Percentiles rank a stretch among this genome's conserved stretches.
Evolutionary conservation across 2,888 invertebrate genomes (phyloP).

Genomic region (Brassicogethes aeneus): DNA sequence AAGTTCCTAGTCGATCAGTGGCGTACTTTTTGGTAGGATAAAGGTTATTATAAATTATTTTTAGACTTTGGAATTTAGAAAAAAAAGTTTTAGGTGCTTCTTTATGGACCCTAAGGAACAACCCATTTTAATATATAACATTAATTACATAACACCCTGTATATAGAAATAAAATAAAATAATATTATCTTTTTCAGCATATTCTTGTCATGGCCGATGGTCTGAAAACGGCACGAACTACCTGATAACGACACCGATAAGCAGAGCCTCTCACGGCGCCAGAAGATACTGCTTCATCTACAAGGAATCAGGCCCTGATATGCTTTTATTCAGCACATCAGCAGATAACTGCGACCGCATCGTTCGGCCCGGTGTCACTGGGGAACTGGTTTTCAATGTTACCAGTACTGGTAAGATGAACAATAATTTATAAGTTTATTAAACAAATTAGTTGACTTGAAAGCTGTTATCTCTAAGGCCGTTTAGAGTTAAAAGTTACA

Average conservation of each 20-base stretch:
- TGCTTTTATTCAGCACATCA: slow-evolving; percentile 51
- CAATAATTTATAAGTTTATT: too few species aligned
- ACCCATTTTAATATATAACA: too few species aligned
- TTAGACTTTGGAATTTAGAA: too few species aligned
- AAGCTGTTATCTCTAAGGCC: too few species aligned
- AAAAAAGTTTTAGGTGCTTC: too few species aligned
- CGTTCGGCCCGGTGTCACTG: slow-evolving; percentile 45
- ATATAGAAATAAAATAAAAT: not conserved
- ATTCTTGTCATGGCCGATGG: slow-evolving; percentile 86
- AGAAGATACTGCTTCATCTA: slow-evolving; percentile 71
- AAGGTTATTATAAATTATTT: too few species aligned
- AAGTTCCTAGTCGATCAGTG: too few species aligned
- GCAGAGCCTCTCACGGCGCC: slow-evolving; percentile 55
- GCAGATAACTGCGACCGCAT: slow-evolving; percentile 55
- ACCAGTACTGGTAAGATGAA: slow-evolving; percentile 58
- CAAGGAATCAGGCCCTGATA: slow-evolving; percentile 47
- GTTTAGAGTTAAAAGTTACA: too few species aligned
- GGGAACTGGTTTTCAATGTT: slow-evolving; percentile 60
- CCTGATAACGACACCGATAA: slow-evolving; percentile 70
- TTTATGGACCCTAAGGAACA: too few species aligned
- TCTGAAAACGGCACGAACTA: slow-evolving; percentile 79
- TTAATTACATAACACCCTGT: not conserved
- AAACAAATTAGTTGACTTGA: too few species aligned
- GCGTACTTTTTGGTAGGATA: too few species aligned
- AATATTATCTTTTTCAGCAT: slow-evolving; percentile 48